Percentiles rank a stretch among this genome's conserved stretches.
Evolutionary conservation across 2,113 vertebrate species (phyloP).

Genomic region (Alethe castanea): DNA sequence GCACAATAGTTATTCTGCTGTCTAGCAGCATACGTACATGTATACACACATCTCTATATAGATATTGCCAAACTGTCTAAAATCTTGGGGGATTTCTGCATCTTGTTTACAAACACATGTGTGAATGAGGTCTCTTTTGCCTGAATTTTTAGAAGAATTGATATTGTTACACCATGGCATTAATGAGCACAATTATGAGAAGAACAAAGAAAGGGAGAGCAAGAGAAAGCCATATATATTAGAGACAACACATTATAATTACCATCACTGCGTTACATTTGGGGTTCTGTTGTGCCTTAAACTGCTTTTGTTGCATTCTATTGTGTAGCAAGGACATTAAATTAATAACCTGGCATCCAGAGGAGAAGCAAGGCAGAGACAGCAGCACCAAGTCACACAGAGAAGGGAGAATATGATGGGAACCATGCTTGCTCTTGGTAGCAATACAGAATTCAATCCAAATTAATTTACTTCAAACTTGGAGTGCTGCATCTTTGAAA

Average conservation of each 20-base stretch:
- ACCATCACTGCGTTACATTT: not conserved
- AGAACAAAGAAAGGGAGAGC: not conserved
- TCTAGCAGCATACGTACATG: not conserved
- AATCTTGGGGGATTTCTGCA: not conserved
- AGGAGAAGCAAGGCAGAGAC: not conserved
- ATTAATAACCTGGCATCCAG: not conserved
- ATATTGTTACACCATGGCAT: not conserved
- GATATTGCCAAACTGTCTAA: not conserved
- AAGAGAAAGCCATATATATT: not conserved
- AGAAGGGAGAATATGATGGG: not conserved
- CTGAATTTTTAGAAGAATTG: not conserved
- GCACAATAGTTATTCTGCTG: not conserved
- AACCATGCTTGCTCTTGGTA: not conserved
- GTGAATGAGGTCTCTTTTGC: not conserved
- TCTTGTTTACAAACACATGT: conserved; percentile 10
- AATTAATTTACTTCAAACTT: conserved; percentile 6
- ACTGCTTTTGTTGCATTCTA: not conserved
- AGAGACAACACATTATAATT: not conserved
- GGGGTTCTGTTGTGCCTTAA: not conserved
- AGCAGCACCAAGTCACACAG: not conserved
- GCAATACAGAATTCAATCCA: not conserved
- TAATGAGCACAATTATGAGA: not conserved
- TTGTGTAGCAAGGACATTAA: not conserved
- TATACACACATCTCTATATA: too few species aligned
- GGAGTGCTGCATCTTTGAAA: conserved; percentile 30